Percentiles rank a stretch among this genome's conserved stretches.
Evolutionary conservation across 2,797 vertebrate species (phyloP).

Genomic region (Alectoris magna): DNA sequence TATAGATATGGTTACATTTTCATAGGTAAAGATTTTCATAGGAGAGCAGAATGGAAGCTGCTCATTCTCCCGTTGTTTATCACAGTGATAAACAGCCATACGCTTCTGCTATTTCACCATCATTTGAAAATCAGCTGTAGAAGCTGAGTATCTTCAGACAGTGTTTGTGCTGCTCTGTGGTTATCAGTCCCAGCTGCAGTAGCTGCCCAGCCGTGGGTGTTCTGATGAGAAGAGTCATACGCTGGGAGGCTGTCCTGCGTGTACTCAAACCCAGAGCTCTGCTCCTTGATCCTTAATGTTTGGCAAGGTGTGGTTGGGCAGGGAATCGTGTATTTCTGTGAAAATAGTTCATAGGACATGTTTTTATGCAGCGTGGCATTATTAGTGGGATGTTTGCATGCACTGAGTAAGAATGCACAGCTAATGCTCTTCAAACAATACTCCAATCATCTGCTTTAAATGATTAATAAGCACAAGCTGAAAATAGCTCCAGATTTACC

Average conservation of each 20-base stretch:
- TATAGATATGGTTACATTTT: neutral
- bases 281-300: neutral
- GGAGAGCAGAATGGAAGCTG: neutral
- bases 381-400: neutral
- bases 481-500: conserved; percentile 67
- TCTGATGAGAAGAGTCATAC: neutral
- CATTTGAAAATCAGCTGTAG: neutral
- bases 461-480: conserved; percentile 70
- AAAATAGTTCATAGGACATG: neutral
- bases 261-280: neutral
- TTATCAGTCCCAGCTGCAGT: neutral
- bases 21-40: neutral
- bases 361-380: neutral
- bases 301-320: neutral
- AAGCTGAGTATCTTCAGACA: neutral
- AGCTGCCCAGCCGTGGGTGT: neutral
- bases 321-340: neutral
- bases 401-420: conserved; percentile 27
- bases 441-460: conserved; percentile 66
- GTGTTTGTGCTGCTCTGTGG: neutral
- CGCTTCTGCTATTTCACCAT: neutral
- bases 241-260: neutral
- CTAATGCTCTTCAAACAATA: conserved; percentile 48
- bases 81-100: neutral
- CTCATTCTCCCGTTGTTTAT: neutral